Base-by-base conservation (phyloP, 2,113 vertebrate species). In the Synchiropus splendidus region DNA sequence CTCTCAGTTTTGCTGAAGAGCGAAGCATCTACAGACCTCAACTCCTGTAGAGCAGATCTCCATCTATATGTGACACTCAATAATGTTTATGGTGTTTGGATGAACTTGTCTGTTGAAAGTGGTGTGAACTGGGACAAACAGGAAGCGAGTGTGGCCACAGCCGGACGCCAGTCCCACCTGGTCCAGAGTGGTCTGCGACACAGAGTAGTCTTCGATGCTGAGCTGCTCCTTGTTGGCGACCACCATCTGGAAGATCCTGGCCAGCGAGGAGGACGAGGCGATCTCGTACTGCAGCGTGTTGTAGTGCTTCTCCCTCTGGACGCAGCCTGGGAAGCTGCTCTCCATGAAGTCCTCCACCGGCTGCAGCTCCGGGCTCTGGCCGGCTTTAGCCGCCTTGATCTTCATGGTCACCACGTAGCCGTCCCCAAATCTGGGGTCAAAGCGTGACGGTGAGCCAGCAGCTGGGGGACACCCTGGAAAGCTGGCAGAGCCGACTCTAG, bases 391-490 rank as follows among this genome's bases (percentile, higher is more conserved):
- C 42, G 89, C 69, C 76, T 82, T 90, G 71, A 98, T 84, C 78
- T 97, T 98, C 91, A 97, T 87, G 8, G 90, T 97, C 60, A 98
- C 89, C 12, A 95, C 82, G 38, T 99, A 99, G 50, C 95, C 94
- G 0, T 94, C 95, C 36, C 95, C 93, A 69, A 95, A 98, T 72
- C 95, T 99, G 54, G 36, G 66, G n/a, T 9, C 12, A 34, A 14
- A 8, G 3, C 39, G 39, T 34, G 4, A 31, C 16, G 31, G 9
- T 12, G n/a, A 34, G 27, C 2, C 13, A 4, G 2, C n/a, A 4
- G 4, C 4, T n/a, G n/a, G n/a, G n/a, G n/a, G n/a, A n/a, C n/a
- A n/a, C n/a, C n/a, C n/a, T n/a, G n/a, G n/a, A n/a, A n/a, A n/a
- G n/a, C n/a, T n/a, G n/a, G n/a, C n/a, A n/a, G n/a, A n/a, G n/a